Base-by-base conservation (phyloP, 2,888 invertebrate genomes). In the Dyspetes luteomarginatus region DNA sequence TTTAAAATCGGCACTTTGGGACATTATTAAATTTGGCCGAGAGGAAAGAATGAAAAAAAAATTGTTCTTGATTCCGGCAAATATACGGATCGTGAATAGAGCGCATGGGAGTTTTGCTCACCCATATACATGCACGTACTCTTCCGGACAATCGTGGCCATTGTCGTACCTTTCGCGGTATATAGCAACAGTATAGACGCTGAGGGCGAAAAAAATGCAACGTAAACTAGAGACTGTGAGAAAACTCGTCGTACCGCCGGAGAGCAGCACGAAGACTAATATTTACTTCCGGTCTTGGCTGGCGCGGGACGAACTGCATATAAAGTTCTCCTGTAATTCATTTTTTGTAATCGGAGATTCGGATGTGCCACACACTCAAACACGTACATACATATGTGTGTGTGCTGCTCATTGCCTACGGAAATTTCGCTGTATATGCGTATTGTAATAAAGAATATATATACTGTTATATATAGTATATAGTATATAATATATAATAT, bases 281-380 rank as follows among this genome's bases (percentile, higher is more conserved):
- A 88, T 89, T 90, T 88, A 88, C 90, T 88, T 90, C 89, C 89
- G 88, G 88, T 78, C 60, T 67, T 68, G 15, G 9, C 17, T n/a
- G 24, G 7, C 45, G 65, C 52, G 36, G 60, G 65, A 77, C 79
- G 64, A 82, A 80, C 79, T 81, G 83, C 79, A 84, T 78, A 72
- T 76, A 82, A 82, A 67, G 76, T 80, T 78, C 55, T 71, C 5
- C 52, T 78, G 79, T 81, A 82, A 84, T 67, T 77, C 84, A 75
- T 80, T 82, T 77, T 80, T 75, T 82, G 85, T 84, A 83, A 84
- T 81, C 82, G 58, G 83, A 85, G 82, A 83, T 82, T 82, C 69
- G 41, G 41, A 71, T 55, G 36, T 82, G 81, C 78, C n/a, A n/a
- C n/a, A n/a, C n/a, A n/a, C n/a, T n/a, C n/a, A n/a, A n/a, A n/a